A percentile compares a stretch with the other conserved stretches of the same genome.
phyloP scores from a whole-genome alignment of 2,113 vertebrate species.

The Erpornis zantholeuca region DNA sequence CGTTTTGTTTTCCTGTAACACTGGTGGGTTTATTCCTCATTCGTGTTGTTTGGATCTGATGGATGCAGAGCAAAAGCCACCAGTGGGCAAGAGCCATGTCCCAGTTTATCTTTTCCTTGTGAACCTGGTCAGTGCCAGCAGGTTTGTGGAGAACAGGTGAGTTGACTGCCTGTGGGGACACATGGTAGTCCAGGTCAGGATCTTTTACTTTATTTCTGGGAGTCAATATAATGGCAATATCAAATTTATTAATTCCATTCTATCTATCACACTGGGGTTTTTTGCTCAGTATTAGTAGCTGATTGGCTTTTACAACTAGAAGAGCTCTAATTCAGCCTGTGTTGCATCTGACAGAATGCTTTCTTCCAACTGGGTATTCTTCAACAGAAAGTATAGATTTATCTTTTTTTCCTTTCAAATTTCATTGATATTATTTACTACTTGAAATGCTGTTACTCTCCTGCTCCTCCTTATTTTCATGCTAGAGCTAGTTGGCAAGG shows the following conservation, averaged over 20 bases:
- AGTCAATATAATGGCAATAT: neutral
- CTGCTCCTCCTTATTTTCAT: slow-evolving; percentile 24
- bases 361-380: neutral
- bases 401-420: neutral
- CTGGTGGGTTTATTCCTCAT: neutral
- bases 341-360: neutral
- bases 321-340: neutral
- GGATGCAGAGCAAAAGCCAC: too few species aligned
- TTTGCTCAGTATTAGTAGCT: neutral
- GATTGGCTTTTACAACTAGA: neutral
- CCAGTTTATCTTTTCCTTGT: neutral
- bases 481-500: slow-evolving; percentile 3
- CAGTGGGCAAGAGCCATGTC: neutral
- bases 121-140: neutral
- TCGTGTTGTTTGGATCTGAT: accelerated
- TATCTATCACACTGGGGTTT: neutral
- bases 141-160: neutral
- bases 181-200: neutral
- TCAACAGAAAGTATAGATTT: neutral
- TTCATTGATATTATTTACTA: slow-evolving; percentile 24
- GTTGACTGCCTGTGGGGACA: neutral
- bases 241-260: neutral
- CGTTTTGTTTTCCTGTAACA: neutral
- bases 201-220: neutral
- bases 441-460: slow-evolving; percentile 17